Evolutionary conservation across 2,113 vertebrate genomes (phyloP), one percentile per base, ranked within the genome.

Genomic region (Alces alces): DNA sequence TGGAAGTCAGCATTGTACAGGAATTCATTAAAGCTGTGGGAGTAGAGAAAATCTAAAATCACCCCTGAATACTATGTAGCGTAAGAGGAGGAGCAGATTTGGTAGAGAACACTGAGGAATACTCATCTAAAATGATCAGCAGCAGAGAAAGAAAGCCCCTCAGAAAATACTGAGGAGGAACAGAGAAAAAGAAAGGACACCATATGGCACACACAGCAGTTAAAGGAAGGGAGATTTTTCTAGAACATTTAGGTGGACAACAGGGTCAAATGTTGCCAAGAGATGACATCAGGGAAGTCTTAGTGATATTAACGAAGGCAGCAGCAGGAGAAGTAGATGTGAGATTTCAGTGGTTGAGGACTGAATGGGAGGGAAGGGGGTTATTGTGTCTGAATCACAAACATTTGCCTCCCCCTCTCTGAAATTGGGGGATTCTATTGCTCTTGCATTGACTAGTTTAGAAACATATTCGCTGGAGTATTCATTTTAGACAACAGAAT

Each of bases 311-410:
- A 91, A 58, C 19, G 66, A 82, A 64, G 90, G 36, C 25, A 84
- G 21, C 11, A 64, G 33, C 58, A 70, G 52, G 54, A 43, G 12
- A 43, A 12, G 9, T 30, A 52, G 27, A 86, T 43, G 84, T 85
- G 64, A 83, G 21, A 92, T 70, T 83, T 86, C 52, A 54, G 61
- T 60, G 93, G 9, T 12, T 45, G 79, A 97, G 47, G 10, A 61
- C 16, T 54, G 10, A n/a, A 91, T 33, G 25, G 52, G 36, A 58
- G 21, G 25, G 64, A 17, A 79, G 23, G 8, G 60, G 39, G 28
- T 50, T 52, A 86, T 14, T 76, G 25, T 87, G 33, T 80, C 64
- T 89, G 43, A 86, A 57, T 95, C 83, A 61, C 58, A 89, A 83
- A n/a, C 15, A 86, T 30, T 25, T 1, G 16, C 0, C 43, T 3